Percentiles rank a stretch among this genome's conserved stretches.
Conservation (phyloP, 2,888 invertebrate genomes). For the Antitype chi region DNA sequence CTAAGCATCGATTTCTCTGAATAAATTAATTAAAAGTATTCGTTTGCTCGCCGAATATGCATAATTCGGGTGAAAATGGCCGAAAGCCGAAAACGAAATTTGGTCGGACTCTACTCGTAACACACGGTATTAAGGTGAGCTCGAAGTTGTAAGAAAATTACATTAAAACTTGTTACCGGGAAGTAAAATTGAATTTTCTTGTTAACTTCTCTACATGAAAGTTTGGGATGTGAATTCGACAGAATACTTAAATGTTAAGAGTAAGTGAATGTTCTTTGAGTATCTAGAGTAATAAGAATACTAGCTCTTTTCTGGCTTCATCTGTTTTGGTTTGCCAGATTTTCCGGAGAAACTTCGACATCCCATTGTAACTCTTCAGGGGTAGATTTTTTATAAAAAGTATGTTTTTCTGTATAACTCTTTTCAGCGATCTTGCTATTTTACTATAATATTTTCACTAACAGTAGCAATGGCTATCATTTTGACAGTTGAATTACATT, state of each 20-base stretch:
- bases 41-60: not conserved
- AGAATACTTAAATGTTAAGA: conserved; percentile 5
- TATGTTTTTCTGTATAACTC: no score
- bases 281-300: not conserved
- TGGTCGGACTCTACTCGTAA: not conserved
- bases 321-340: not conserved
- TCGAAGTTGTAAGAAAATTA: conserved; percentile 30
- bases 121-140: conserved; percentile 10
- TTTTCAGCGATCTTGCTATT: no score
- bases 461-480: no score
- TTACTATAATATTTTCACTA: no score
- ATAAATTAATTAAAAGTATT: not conserved
- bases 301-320: not conserved
- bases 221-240: conserved; percentile 32
- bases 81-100: not conserved
- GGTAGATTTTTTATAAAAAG: no score
- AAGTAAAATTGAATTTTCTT: conserved; percentile 39
- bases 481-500: no score
- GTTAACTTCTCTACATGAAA: conserved; percentile 1
- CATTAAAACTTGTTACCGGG: conserved; percentile 28
- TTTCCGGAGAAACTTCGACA: not conserved
- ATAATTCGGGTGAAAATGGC: not conserved
- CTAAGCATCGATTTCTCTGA: not conserved
- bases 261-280: not conserved
- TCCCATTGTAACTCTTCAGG: no score